Evolutionary conservation across 2,797 vertebrate species (phyloP).

Genomic region (Platalea minor): DNA sequence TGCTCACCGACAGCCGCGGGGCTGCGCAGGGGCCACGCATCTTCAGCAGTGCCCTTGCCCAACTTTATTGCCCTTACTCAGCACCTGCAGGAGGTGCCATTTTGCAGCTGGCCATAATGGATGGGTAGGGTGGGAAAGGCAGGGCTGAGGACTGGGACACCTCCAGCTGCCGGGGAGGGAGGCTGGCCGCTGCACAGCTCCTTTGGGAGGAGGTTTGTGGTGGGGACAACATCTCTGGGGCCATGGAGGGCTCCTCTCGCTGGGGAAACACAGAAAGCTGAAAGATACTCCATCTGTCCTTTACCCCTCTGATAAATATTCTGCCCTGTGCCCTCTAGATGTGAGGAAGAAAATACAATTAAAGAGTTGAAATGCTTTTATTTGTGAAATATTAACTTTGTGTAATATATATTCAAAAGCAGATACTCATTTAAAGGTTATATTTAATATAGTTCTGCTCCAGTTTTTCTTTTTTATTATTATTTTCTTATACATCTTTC

Average conservation of each 20-base stretch:
- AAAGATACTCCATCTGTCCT: not conserved
- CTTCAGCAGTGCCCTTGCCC: not conserved
- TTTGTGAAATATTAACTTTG: constrained; percentile 62
- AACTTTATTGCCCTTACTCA: rapidly evolving
- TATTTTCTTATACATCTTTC: constrained; percentile 77
- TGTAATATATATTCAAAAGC: constrained; percentile 72
- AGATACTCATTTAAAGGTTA: constrained; percentile 70
- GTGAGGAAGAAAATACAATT: constrained; percentile 13
- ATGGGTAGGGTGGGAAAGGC: not conserved
- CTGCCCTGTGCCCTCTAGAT: constrained; percentile 41
- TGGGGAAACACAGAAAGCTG: not conserved
- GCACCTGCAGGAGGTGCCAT: rapidly evolving
- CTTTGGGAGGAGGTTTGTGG: not conserved
- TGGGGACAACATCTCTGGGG: not conserved
- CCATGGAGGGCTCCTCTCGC: not conserved
- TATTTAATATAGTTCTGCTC: constrained; percentile 72
- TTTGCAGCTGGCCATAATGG: not conserved
- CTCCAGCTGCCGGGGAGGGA: not conserved
- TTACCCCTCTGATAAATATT: not conserved
- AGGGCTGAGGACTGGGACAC: not conserved
- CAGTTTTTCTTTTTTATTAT: constrained; percentile 65
- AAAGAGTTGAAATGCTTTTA: constrained; percentile 20
- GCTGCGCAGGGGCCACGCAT: not conserved
- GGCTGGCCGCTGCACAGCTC: not conserved
- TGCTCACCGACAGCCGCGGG: not conserved